Base-by-base conservation (phyloP, 1,140 invertebrate genomes). In the Drosophila prosaltans region DNA sequence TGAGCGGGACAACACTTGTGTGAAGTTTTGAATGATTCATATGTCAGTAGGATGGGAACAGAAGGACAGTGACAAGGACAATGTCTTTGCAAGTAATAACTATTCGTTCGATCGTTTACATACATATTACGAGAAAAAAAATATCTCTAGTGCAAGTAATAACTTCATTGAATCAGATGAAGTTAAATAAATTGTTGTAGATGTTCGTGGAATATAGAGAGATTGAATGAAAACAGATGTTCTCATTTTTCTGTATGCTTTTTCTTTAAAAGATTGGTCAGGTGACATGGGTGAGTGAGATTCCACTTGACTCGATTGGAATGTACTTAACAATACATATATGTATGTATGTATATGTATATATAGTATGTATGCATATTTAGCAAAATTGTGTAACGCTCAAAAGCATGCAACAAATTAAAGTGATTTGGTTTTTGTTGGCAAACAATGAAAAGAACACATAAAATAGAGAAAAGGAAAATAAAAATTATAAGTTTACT, bases 391-490 rank as follows among this genome's bases (percentile, higher is more conserved):
- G 28, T 10, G 21, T 28, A 58, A 76, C 62, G 65, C 79, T 75
- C 71, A 75, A 70, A 72, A 75, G 64, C 81, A 84, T 84, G 81
- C 81, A 86, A 83, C 71, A 70, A 64, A 72, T 65, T 72, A 39
- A 61, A 69, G 30, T 28, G 26, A 11, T 62, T 45, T 30, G 16
- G 24, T n/a, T 72, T 54, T 54, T 62, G 48, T 21, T 30, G 51
- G 40, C 32, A 30, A 40, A 41, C 32, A 78, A 55, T 69, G 66
- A 39, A 65, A 8, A 63, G 32, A 41, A 63, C 36, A 63, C 64
- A 72, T 21, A 10, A 69, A 58, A 74, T 45, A 59, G 51, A 55
- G 61, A 3, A 57, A 41, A 60, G 39, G 48, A 6, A 60, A 61
- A 57, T 57, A 54, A 58, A 64, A 74, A 69, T 60, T 62, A 70